phyloP scores from a whole-genome alignment of 2,113 vertebrate species.

The Leptodactylus fuscus region DNA sequence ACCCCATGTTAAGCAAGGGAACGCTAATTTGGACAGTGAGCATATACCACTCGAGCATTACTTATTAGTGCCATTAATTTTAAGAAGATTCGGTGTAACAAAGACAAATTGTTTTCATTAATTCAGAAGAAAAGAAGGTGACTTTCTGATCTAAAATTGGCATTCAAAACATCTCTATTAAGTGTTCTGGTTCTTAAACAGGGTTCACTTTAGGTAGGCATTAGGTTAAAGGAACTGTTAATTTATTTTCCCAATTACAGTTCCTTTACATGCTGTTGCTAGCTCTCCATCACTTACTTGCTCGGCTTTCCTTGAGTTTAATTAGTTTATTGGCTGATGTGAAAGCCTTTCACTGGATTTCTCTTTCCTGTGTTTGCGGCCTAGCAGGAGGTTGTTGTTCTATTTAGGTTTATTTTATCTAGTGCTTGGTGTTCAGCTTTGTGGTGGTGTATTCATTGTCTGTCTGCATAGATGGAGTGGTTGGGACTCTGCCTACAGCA shows the following conservation, averaged over 20 bases:
- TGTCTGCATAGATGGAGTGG: slow-evolving; percentile 46
- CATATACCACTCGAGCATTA: slow-evolving; percentile 39
- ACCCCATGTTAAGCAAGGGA: slow-evolving; percentile 22
- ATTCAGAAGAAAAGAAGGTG: slow-evolving; percentile 54
- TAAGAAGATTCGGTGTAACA: slow-evolving; percentile 53
- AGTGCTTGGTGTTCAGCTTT: slow-evolving; percentile 41
- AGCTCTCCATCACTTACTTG: slow-evolving; percentile 33
- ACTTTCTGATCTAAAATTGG: slow-evolving; percentile 52
- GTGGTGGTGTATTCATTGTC: slow-evolving; percentile 23
- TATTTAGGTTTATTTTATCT: slow-evolving; percentile 56
- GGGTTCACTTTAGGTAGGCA: slow-evolving; percentile 45
- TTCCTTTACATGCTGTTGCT: slow-evolving; percentile 43
- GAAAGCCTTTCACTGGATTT: slow-evolving; percentile 51
- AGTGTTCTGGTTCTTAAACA: slow-evolving; percentile 33
- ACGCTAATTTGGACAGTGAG: slow-evolving; percentile 7
- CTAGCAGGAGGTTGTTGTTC: slow-evolving; percentile 53
- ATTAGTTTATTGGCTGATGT: slow-evolving; percentile 52
- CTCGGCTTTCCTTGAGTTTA: slow-evolving; percentile 32
- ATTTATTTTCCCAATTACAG: slow-evolving; percentile 58
- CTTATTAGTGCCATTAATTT: slow-evolving; percentile 60
- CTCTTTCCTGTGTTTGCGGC: slow-evolving; percentile 24
- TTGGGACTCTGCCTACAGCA: slow-evolving; percentile 33
- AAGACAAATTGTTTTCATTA: slow-evolving; percentile 61
- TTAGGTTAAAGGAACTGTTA: slow-evolving; percentile 52
- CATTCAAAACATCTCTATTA: slow-evolving; percentile 48